Evolutionary conservation across 2,113 vertebrate genomes (phyloP).

Genomic region (Malurus alboscapulatus): DNA sequence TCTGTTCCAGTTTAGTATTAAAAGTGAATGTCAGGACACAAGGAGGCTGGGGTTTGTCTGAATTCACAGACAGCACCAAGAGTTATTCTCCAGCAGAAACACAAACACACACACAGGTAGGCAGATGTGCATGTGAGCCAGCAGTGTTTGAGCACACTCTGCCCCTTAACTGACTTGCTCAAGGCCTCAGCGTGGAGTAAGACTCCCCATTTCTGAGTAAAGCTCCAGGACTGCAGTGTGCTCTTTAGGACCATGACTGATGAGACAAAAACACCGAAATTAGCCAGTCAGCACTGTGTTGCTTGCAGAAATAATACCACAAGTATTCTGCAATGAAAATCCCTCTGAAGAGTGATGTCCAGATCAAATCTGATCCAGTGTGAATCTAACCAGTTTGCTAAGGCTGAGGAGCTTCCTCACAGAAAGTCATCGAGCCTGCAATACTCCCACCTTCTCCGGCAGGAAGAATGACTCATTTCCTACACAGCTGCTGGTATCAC

Average conservation of each 20-base stretch:
- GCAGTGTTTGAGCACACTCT: background rate
- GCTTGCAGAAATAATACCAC: background rate
- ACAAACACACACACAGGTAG: accelerated
- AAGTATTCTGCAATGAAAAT: background rate
- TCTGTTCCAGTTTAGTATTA: background rate
- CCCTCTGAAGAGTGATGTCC: background rate
- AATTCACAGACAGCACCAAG: background rate
- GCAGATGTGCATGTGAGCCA: accelerated
- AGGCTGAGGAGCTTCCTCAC: background rate
- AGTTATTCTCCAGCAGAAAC: background rate
- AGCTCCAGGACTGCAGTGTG: background rate
- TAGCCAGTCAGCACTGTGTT: background rate
- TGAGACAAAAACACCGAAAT: background rate
- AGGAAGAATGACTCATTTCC: conserved; percentile 55
- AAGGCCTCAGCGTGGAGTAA: background rate
- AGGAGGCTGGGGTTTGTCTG: background rate
- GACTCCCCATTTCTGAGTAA: background rate
- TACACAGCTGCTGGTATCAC: conserved; percentile 39
- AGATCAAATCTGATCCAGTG: background rate
- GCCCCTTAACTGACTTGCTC: background rate
- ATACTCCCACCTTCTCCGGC: background rate
- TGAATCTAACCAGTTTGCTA: background rate
- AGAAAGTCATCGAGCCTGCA: background rate
- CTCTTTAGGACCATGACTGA: background rate
- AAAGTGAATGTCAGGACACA: background rate